Percentiles rank a stretch among this genome's conserved stretches.
phyloP scores from a whole-genome alignment of 2,113 vertebrate species.

The Rhinolophus ferrumequinum region DNA sequence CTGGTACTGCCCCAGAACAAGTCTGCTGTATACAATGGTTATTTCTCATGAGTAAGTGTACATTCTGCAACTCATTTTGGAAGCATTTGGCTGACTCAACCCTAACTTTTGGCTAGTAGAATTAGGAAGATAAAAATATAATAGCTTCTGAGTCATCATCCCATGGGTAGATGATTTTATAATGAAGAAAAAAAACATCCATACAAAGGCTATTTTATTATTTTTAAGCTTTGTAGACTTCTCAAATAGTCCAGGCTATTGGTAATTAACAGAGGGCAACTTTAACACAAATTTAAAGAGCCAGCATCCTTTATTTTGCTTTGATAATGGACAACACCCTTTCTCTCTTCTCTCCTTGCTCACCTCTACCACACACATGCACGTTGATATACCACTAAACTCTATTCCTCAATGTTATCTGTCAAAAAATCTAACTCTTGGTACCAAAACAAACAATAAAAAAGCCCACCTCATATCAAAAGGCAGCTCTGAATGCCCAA shows the following conservation, averaged over 20 bases:
- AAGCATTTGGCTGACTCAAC: slow-evolving; percentile 81
- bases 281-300: not conserved
- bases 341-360: not conserved
- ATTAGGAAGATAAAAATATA: slow-evolving; percentile 81
- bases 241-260: not conserved
- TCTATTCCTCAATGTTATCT: not conserved
- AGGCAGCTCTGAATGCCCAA: not conserved
- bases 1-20: slow-evolving; percentile 72
- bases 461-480: not conserved
- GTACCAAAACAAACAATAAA: not conserved
- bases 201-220: not conserved
- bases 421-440: not conserved
- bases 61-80: slow-evolving; percentile 71
- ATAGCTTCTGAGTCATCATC: slow-evolving; percentile 84
- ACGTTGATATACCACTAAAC: not conserved
- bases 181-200: slow-evolving; percentile 75
- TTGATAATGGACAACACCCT: not conserved
- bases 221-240: slow-evolving; percentile 21
- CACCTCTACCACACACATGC: not conserved
- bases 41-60: slow-evolving; percentile 78
- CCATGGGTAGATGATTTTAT: slow-evolving; percentile 81
- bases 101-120: slow-evolving; percentile 73
- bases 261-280: slow-evolving; percentile 20
- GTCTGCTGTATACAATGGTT: slow-evolving; percentile 43
- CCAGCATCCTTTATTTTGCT: not conserved